These are phyloP conservation scores for Tortricodes alternella DNA, from an alignment of 2,888 invertebrate genomes.

Conservation along the genomic window DNA sequence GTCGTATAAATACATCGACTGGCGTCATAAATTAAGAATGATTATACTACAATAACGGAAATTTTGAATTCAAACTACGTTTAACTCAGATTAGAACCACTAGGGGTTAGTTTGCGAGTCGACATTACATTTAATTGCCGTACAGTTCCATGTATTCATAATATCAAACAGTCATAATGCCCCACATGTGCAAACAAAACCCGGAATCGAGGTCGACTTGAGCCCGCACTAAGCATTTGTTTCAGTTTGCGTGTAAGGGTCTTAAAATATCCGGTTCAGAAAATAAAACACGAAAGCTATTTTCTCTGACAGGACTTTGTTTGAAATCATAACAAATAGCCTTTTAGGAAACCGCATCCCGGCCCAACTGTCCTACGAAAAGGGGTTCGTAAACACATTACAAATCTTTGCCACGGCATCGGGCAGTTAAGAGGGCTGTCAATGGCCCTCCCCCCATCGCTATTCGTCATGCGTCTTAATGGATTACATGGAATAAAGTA, in stretches of 20 bases:
- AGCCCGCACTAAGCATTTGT: conserved; percentile 45
- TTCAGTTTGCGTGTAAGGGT: conserved; percentile 51
- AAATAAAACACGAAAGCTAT: conserved; percentile 76
- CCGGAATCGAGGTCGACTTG: conserved; percentile 15
- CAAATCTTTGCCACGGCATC: conserved; percentile 71
- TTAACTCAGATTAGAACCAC: conserved; percentile 3
- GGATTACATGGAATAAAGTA: conserved; percentile 78
- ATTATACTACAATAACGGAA: too few relatives aligned
- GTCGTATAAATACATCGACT: too few relatives aligned
- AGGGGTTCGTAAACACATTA: conserved; percentile 74
- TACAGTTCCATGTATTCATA: not conserved
- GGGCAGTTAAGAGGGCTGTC: conserved; percentile 73
- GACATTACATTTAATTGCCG: not conserved
- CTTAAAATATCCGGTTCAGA: conserved; percentile 67
- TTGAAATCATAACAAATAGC: conserved; percentile 81
- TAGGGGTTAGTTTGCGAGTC: not conserved
- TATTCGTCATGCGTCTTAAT: conserved; percentile 78
- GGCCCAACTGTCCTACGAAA: conserved; percentile 74
- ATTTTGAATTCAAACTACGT: not conserved
- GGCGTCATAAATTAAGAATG: too few relatives aligned
- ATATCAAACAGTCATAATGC: conserved; percentile 1
- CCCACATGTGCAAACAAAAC: conserved; percentile 19
- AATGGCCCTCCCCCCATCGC: conserved; percentile 69
- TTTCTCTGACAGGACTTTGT: conserved; percentile 76
- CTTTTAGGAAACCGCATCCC: conserved; percentile 78